Conservation (phyloP, 1,140 invertebrate species). For the Dreissena rostriformis region DNA sequence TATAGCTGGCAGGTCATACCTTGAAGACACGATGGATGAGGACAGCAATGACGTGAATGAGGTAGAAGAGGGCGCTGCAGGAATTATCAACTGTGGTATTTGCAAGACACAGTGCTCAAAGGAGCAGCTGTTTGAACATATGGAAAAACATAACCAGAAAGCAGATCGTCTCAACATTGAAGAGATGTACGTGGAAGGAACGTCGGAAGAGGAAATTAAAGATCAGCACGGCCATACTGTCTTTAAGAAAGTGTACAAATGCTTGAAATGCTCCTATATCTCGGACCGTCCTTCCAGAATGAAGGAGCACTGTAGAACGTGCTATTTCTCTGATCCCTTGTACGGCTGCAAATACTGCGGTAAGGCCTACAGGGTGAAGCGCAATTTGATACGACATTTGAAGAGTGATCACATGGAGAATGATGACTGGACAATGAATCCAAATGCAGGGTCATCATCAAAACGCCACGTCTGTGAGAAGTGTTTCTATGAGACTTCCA, state of each 20-base stretch:
- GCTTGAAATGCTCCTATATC: not conserved
- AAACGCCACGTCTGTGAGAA: not conserved
- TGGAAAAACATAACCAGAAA: conserved; percentile 2
- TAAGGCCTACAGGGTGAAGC: not conserved
- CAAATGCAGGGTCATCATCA: not conserved
- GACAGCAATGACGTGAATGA: not conserved
- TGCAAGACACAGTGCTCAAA: not conserved
- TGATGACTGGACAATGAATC: not conserved
- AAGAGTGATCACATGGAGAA: not conserved
- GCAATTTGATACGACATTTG: not conserved
- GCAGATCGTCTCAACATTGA: not conserved
- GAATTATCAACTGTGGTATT: not conserved
- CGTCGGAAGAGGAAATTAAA: not conserved
- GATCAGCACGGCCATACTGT: not conserved
- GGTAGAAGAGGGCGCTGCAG: not conserved
- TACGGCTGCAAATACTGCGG: not conserved
- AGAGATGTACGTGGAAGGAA: not conserved
- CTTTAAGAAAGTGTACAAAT: conserved; percentile 3
- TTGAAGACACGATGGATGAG: not conserved
- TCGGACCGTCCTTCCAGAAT: not conserved
- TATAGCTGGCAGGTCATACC: not conserved
- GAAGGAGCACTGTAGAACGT: not conserved
- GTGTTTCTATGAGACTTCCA: not conserved
- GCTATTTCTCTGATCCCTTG: not conserved
- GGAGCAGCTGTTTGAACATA: not conserved